Base-by-base conservation (phyloP, 1,140 invertebrate species). In the Zaprionus inermis region DNA sequence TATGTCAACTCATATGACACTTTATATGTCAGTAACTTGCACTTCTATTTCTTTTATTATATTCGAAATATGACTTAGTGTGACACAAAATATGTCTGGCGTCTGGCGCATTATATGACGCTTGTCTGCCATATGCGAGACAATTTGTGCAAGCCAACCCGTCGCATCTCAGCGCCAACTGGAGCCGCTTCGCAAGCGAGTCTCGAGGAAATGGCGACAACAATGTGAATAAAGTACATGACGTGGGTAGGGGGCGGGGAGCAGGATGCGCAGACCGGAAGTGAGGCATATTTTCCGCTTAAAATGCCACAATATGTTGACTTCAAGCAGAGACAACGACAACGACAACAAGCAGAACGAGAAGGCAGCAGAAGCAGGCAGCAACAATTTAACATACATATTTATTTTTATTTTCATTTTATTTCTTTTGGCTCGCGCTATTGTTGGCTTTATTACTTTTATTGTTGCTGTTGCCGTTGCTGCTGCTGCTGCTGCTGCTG, bases 211-310 rank as follows among this genome's bases (percentile, higher is more conserved):
- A 38, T 16, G 44, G 44, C 18, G 44, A 49, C 44, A 18, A 22
- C 44, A 44, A 44, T 58, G 6, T n/a, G 18, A 18, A 38, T 54
- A 46, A n/a, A 59, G 63, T 28, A 49, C 44, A 72, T 22, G 12
- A 18, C 38, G 55, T 2, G 38, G n/a, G 7, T n/a, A 0, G 6
- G 38, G 38, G 38, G 5, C 5, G 16, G 58, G 28, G 52, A 44
- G 20, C n/a, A 58, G 34, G 11, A 55, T 44, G 52, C 41, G 44
- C 34, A 68, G 68, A 61, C 63, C 83, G 79, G 76, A 88, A 79
- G 83, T 74, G 65, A 81, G 79, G 72, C 76, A 86, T 86, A 86
- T 86, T 86, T 86, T 88, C 79, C 83, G 83, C 82, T 82, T 88
- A 79, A 86, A 88, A 79, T 72, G 63, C 76, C 79, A 79, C 82